phyloP scores from a whole-genome alignment of 2,113 vertebrate genomes.

The Epinephelus fuscoguttatus region DNA sequence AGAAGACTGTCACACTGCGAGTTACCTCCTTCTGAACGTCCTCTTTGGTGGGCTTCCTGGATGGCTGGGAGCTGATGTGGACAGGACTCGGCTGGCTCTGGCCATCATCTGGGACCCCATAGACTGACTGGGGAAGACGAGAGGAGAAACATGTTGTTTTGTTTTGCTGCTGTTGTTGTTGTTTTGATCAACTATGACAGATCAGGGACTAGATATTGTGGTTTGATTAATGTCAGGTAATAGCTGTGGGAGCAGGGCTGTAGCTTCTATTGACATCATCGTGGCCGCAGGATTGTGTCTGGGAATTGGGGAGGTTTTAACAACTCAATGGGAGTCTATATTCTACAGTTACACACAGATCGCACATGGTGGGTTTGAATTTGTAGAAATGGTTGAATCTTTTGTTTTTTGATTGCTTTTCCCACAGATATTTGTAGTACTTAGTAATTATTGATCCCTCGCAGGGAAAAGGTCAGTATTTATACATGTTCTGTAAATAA shows the following conservation, averaged over 20 bases:
- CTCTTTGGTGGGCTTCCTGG: constrained; percentile 92
- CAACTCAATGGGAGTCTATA: too few species aligned
- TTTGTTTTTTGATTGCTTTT: background rate
- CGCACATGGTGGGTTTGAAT: background rate
- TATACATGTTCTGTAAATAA: too few species aligned
- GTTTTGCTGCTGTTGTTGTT: background rate
- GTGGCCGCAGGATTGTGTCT: background rate
- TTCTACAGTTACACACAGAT: constrained; percentile 11
- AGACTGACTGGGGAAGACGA: constrained; percentile 88
- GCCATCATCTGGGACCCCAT: constrained; percentile 91
- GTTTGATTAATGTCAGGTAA: constrained; percentile 25
- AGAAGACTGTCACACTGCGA: background rate
- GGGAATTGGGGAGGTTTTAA: background rate
- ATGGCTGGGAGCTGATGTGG: constrained; percentile 88
- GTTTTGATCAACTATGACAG: background rate
- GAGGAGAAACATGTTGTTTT: constrained; percentile 1
- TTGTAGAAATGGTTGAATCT: background rate
- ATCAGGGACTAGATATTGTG: background rate
- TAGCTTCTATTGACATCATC: background rate
- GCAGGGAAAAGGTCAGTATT: too few species aligned
- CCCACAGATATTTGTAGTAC: too few species aligned
- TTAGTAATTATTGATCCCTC: too few species aligned
- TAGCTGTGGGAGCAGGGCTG: constrained; percentile 4
- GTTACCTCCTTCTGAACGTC: constrained; percentile 93
- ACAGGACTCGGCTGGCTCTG: constrained; percentile 91